Conservation (phyloP, 1,140 invertebrate genomes). For the Prorops nasuta region DNA sequence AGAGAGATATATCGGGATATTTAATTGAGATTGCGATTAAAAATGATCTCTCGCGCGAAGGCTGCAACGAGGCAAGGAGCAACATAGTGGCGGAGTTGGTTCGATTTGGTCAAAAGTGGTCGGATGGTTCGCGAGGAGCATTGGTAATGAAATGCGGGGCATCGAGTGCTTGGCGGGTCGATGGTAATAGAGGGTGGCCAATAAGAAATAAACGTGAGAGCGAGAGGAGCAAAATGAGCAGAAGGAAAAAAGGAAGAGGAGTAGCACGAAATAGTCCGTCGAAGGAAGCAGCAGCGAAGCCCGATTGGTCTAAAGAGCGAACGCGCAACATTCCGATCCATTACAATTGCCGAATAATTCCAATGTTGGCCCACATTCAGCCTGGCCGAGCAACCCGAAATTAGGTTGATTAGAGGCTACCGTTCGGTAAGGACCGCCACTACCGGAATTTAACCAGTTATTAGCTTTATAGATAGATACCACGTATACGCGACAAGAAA, state of each 20-base stretch:
- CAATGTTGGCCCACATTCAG: slow-evolving; percentile 45
- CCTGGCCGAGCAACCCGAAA: slow-evolving; percentile 47
- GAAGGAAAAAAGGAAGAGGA: slow-evolving; percentile 16
- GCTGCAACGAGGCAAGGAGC: no score
- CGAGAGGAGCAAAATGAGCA: slow-evolving; percentile 3
- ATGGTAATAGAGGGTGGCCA: no score
- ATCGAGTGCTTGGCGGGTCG: no score
- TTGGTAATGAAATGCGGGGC: no score
- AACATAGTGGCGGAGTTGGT: no score
- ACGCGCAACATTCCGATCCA: slow-evolving; percentile 51
- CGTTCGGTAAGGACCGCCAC: slow-evolving; percentile 54
- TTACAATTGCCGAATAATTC: slow-evolving; percentile 57
- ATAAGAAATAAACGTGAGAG: neutral
- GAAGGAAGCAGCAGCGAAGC: neutral
- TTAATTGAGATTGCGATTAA: no score
- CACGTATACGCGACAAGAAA: slow-evolving; percentile 17
- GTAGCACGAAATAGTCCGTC: slow-evolving; percentile 14
- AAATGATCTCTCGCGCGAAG: no score
- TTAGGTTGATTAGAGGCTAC: slow-evolving; percentile 59
- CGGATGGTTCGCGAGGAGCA: no score
- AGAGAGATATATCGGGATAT: no score
- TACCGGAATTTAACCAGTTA: slow-evolving; percentile 58
- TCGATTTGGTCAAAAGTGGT: no score
- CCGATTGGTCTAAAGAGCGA: slow-evolving; percentile 20
- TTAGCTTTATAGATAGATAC: slow-evolving; percentile 53